Conservation (phyloP, 2,888 invertebrate genomes). For the Pyrrhia umbra region DNA sequence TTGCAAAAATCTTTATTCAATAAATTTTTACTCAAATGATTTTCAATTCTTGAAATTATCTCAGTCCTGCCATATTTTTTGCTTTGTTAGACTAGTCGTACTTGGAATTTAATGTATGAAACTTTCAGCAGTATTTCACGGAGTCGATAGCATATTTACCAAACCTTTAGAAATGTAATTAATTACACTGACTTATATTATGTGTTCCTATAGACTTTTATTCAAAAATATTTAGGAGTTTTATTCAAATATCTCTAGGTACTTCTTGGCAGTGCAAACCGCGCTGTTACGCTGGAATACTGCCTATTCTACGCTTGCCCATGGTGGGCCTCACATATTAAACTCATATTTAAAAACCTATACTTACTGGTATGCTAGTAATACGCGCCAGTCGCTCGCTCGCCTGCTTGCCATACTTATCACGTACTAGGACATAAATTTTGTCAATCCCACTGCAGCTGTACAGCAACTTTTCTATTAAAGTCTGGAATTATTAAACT, state of each 20-base stretch:
- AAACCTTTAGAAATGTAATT: no score
- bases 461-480: constrained; percentile 68
- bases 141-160: no score
- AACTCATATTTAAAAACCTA: constrained; percentile 8
- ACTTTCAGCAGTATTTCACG: no score
- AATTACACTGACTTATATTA: no score
- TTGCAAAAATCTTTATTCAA: no score
- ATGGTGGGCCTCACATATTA: neutral
- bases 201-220: no score
- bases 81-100: no score
- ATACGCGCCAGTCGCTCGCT: constrained; percentile 57
- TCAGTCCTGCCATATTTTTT: no score
- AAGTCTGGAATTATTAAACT: constrained; percentile 62
- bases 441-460: constrained; percentile 64
- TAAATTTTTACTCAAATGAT: no score
- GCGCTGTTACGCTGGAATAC: neutral
- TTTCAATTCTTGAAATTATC: no score
- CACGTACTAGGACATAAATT: constrained; percentile 68
- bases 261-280: neutral
- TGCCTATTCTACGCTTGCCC: neutral
- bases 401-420: constrained; percentile 56
- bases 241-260: neutral
- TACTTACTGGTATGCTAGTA: constrained; percentile 61
- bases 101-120: no score
- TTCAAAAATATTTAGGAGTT: neutral